phyloP scores from a whole-genome alignment of 2,888 invertebrate species.

The Phrixothrix hirtus region DNA sequence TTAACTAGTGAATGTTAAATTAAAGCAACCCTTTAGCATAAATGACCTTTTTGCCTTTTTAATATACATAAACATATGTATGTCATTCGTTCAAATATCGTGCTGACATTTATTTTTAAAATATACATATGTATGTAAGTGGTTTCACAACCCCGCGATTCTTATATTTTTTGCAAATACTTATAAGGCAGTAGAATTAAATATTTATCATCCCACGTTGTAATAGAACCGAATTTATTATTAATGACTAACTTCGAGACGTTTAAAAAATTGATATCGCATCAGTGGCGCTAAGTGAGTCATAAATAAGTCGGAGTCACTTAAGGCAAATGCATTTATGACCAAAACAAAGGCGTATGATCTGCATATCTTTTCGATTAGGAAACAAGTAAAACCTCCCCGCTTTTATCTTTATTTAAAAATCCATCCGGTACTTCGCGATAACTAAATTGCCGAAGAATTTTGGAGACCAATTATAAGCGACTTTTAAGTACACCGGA shows the following conservation, averaged over 20 bases:
- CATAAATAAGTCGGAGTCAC: slow-evolving; percentile 19
- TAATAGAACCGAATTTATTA: slow-evolving; percentile 1
- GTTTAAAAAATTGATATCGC: background rate
- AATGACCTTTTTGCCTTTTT: too few relatives aligned
- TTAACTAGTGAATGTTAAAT: too few relatives aligned
- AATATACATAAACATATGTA: too few relatives aligned
- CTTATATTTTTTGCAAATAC: too few relatives aligned
- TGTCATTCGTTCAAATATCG: too few relatives aligned
- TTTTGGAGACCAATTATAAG: slow-evolving; percentile 37
- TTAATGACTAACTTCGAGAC: slow-evolving; percentile 6
- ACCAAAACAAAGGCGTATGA: slow-evolving; percentile 15
- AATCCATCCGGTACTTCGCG: slow-evolving; percentile 21
- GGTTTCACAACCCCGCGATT: background rate
- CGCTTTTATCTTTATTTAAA: slow-evolving; percentile 11
- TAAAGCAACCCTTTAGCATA: too few relatives aligned
- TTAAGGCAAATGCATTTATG: slow-evolving; percentile 20
- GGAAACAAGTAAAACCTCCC: background rate
- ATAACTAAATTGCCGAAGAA: slow-evolving; percentile 26
- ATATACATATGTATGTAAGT: background rate
- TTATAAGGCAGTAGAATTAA: too few relatives aligned
- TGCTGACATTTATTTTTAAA: too few relatives aligned
- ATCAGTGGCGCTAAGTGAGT: background rate
- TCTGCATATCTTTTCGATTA: slow-evolving; percentile 14
- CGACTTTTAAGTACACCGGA: slow-evolving; percentile 42
- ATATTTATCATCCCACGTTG: too few relatives aligned